Evolutionary conservation across 1,140 invertebrate species (phyloP), one percentile per base, ranked within the genome.

Genomic region (Drosophila tropicalis): DNA sequence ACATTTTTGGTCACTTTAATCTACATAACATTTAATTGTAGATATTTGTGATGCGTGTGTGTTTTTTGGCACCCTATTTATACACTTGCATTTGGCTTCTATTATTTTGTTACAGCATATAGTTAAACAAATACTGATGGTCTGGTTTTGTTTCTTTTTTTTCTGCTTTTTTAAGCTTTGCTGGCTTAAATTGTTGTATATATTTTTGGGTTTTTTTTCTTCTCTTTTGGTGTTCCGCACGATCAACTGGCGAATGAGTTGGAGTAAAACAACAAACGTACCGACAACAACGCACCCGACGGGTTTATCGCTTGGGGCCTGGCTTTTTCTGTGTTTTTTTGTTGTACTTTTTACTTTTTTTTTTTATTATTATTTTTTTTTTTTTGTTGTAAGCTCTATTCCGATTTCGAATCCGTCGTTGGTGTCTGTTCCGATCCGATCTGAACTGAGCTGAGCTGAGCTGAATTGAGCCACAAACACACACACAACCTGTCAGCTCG

Each of bases 401-500:
- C 29, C 75, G 63, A 62, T 57, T 67, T 34, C 41, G 60, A 62
- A 58, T 66, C 51, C 66, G 67, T 39, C 4, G 36, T 39, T 39
- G 36, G 10, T 60, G 41, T 47, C 17, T 68, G 73, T 70, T 44
- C 60, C 54, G 54, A 44, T 67, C 54, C 62, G 68, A 61, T 60
- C 68, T 62, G 72, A 51, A 61, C 17, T 22, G 72, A 51, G 64
- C 17, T 22, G 44, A 51, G 5, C 19, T 51, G 44, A 47, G 13
- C 17, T 47, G 13, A 41, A 6, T 41, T 47, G 69, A 44, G 15
- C 29, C 36, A 39, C 47, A 29, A 29, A 29, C 29, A 54, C 47
- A 54, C 55, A 64, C 47, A 72, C 83, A 83, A 86, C 83, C 76
- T 66, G 51, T 73, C 83, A 62, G 76, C 73, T 83, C 80, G 70